These are phyloP conservation scores for Anhinga rufa DNA, from an alignment of 2,113 vertebrate species.

Conservation along the genomic window DNA sequence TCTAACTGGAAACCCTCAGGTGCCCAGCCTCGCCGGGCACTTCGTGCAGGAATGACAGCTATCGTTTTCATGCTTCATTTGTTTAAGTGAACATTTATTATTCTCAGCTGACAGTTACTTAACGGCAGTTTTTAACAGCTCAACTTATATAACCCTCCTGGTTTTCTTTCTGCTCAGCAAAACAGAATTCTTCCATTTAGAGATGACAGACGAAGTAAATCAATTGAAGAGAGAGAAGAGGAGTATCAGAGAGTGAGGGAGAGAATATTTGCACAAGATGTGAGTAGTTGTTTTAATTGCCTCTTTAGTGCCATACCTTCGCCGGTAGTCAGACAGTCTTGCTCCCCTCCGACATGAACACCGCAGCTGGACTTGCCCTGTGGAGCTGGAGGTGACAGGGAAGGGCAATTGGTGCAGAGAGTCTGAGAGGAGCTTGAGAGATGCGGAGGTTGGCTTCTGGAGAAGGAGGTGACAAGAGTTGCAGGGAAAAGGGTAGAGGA, in stretches of 20 bases:
- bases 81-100: conserved; percentile 68
- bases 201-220: conserved; percentile 92
- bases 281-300: conserved; percentile 87
- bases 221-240: conserved; percentile 97
- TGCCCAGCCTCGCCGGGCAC: neutral
- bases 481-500: neutral
- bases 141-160: conserved; percentile 77
- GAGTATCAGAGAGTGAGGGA: conserved; percentile 95
- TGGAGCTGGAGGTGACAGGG: conserved; percentile 2
- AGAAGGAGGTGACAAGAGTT: conserved; percentile 6
- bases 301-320: conserved; percentile 71
- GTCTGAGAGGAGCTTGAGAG: neutral
- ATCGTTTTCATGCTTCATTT: conserved; percentile 48
- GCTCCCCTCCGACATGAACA: neutral
- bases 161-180: conserved; percentile 83
- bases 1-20: neutral
- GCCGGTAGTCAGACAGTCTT: conserved; percentile 56
- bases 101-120: conserved; percentile 72
- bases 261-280: conserved; percentile 95
- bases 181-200: conserved; percentile 87
- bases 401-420: neutral
- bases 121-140: conserved; percentile 67
- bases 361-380: conserved; percentile 1
- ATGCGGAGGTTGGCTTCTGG: neutral
- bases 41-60: neutral